A percentile compares a stretch with the other conserved stretches of the same genome.
Evolutionary conservation across 2,888 invertebrate genomes (phyloP).

Genomic region (Parelbella ahira): DNA sequence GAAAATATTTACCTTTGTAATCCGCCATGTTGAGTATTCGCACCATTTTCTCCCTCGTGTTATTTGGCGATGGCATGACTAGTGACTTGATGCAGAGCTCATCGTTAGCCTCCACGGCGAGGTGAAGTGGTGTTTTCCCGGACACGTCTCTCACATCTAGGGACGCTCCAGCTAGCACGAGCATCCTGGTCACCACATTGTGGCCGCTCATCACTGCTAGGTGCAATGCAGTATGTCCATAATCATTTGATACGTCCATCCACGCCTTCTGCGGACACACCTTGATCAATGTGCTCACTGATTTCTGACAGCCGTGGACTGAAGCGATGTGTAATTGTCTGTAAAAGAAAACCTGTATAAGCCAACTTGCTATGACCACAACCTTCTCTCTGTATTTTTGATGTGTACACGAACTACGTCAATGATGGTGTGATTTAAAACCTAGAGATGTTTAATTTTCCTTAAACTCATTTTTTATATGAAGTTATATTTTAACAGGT

Average conservation of each 20-base stretch:
- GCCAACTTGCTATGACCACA: no score
- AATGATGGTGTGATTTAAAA: no score
- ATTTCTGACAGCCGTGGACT: slow-evolving; percentile 86
- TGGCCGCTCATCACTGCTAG: slow-evolving; percentile 90
- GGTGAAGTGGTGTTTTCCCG: slow-evolving; percentile 93
- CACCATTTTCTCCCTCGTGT: slow-evolving; percentile 55
- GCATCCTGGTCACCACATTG: slow-evolving; percentile 85
- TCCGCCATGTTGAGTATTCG: slow-evolving; percentile 89
- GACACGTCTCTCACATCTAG: slow-evolving; percentile 84
- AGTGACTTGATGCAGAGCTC: slow-evolving; percentile 86
- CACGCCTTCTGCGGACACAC: slow-evolving; percentile 88
- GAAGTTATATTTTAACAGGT: no score
- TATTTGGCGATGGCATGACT: slow-evolving; percentile 81
- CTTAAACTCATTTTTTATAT: no score
- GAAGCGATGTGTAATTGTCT: slow-evolving; percentile 94
- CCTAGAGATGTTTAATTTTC: no score
- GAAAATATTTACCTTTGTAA: slow-evolving; percentile 86
- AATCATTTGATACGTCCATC: slow-evolving; percentile 90
- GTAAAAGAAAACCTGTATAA: slow-evolving; percentile 38
- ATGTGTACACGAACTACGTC: no score
- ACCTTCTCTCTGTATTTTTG: no score
- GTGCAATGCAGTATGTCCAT: slow-evolving; percentile 91
- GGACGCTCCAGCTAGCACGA: slow-evolving; percentile 90
- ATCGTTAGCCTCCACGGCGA: slow-evolving; percentile 87
- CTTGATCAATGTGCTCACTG: slow-evolving; percentile 86